Evolutionary conservation across 2,797 vertebrate genomes (phyloP).

Genomic region (Arremon aurantiirostris): DNA sequence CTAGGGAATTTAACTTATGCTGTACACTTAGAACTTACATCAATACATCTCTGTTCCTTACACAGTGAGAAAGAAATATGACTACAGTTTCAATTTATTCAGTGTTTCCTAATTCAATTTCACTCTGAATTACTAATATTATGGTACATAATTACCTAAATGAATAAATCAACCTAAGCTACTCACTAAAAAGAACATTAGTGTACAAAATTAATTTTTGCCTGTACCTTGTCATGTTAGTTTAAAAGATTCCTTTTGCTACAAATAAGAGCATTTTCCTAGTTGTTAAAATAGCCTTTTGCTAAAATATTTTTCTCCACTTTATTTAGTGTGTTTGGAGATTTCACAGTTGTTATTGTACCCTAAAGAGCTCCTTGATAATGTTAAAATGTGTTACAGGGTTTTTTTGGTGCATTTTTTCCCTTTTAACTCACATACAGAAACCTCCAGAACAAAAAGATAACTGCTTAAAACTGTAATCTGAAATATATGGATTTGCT

Average conservation of each 20-base stretch:
- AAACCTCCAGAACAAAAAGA: constrained; percentile 35
- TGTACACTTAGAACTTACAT: constrained; percentile 77
- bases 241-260: constrained; percentile 75
- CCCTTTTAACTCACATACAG: background rate
- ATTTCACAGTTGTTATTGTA: constrained; percentile 41
- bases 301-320: constrained; percentile 60
- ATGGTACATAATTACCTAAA: constrained; percentile 90
- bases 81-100: constrained; percentile 84
- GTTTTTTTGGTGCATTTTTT: background rate
- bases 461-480: background rate
- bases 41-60: constrained; percentile 79
- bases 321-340: constrained; percentile 28
- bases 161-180: constrained; percentile 91
- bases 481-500: background rate
- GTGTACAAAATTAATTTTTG: constrained; percentile 79
- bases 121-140: constrained; percentile 95
- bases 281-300: constrained; percentile 66
- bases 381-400: constrained; percentile 17
- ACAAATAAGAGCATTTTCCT: constrained; percentile 64
- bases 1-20: constrained; percentile 83
- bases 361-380: constrained; percentile 53
- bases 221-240: constrained; percentile 74
- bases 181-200: constrained; percentile 85
- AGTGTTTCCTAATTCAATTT: constrained; percentile 88
- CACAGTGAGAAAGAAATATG: constrained; percentile 82